Conservation (phyloP, 2,113 vertebrate species). For the Tetrao urogallus region DNA sequence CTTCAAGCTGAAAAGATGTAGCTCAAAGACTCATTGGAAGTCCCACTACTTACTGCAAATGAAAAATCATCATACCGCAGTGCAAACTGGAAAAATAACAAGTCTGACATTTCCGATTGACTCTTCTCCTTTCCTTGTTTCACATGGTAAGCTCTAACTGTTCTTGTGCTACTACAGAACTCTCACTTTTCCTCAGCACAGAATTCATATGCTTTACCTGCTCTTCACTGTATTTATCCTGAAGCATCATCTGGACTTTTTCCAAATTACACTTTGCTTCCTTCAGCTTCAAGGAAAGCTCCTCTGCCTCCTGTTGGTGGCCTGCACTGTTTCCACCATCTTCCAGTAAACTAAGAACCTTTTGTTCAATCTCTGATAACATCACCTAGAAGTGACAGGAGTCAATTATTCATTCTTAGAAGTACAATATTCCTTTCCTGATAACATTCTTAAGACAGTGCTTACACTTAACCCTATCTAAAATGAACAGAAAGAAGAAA, state of each 20-base stretch:
- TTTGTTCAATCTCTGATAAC: slow-evolving; percentile 90
- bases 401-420: slow-evolving; percentile 4
- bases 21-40: background rate
- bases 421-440: background rate
- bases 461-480: background rate
- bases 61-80: background rate
- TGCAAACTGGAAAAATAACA: background rate
- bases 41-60: background rate
- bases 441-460: background rate
- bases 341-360: slow-evolving; percentile 77
- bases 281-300: slow-evolving; percentile 84
- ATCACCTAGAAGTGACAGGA: slow-evolving; percentile 79
- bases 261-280: slow-evolving; percentile 87
- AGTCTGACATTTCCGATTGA: background rate
- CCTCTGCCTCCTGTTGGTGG: slow-evolving; percentile 78
- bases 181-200: background rate
- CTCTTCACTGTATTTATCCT: slow-evolving; percentile 78
- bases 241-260: slow-evolving; percentile 85
- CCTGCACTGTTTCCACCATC: slow-evolving; percentile 55
- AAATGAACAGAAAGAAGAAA: background rate
- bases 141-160: background rate
- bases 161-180: background rate
- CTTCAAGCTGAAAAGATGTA: background rate
- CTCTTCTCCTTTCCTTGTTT: background rate
- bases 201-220: slow-evolving; percentile 64